phyloP scores from a whole-genome alignment of 2,113 vertebrate species.

The Silurus asotus region DNA sequence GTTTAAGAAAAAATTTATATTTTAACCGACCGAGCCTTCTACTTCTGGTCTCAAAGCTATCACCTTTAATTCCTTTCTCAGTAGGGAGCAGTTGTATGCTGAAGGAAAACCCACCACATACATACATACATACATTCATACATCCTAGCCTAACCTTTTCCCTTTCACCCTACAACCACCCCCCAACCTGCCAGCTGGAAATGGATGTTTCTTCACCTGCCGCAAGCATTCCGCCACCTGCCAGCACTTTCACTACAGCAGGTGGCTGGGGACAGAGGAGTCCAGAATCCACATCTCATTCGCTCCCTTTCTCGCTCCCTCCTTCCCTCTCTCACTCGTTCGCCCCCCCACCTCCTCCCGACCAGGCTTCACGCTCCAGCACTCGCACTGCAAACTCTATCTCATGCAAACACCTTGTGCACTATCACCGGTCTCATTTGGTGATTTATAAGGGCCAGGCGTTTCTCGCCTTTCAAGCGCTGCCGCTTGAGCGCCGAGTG shows the following conservation, averaged over 20 bases:
- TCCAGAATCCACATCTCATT: slow-evolving; percentile 59
- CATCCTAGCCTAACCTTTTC: slow-evolving; percentile 12
- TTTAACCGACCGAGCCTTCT: slow-evolving; percentile 45
- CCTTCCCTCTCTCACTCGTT: slow-evolving; percentile 47
- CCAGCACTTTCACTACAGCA: slow-evolving; percentile 47
- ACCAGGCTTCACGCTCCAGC: slow-evolving; percentile 59
- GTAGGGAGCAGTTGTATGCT: slow-evolving; percentile 39
- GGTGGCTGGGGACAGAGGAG: slow-evolving; percentile 62
- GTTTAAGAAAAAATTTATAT: not conserved
- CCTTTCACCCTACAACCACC: not conserved
- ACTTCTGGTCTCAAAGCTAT: slow-evolving; percentile 35
- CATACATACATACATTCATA: not conserved
- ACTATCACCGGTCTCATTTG: slow-evolving; percentile 58
- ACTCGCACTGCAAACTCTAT: slow-evolving; percentile 64
- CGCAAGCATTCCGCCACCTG: slow-evolving; percentile 49
- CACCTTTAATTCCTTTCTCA: slow-evolving; percentile 32
- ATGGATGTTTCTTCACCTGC: slow-evolving; percentile 59
- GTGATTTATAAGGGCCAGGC: slow-evolving; percentile 63
- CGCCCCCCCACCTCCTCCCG: not conserved
- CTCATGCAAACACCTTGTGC: slow-evolving; percentile 70
- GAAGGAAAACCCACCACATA: slow-evolving; percentile 8
- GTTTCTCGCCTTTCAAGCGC: slow-evolving; percentile 40
- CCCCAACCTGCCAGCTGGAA: slow-evolving; percentile 51
- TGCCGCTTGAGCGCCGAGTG: slow-evolving; percentile 10
- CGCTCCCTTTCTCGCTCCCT: slow-evolving; percentile 36